Conservation (phyloP, 2,888 invertebrate genomes). For the Meandrusa payeni region DNA sequence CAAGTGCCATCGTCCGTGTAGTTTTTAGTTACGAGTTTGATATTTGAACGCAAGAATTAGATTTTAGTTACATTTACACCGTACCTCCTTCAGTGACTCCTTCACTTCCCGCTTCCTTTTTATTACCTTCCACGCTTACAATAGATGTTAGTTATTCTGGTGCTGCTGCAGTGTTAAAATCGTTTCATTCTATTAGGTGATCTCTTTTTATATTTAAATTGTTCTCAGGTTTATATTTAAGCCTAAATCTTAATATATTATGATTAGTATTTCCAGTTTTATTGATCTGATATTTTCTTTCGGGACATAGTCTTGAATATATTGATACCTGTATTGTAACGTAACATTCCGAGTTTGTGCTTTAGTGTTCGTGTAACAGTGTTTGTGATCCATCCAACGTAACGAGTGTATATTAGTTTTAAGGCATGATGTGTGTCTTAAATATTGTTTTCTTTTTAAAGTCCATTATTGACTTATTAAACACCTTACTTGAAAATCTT, state of each 20-base stretch:
- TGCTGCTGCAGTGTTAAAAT: constrained; percentile 62
- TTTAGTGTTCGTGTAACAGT: constrained; percentile 69
- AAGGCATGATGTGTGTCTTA: constrained; percentile 76
- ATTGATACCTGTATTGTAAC: constrained; percentile 78
- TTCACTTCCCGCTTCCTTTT: constrained; percentile 30
- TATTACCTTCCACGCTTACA: constrained; percentile 28
- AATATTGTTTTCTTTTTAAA: constrained; percentile 36
- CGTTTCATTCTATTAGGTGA: constrained; percentile 57
- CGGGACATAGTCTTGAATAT: constrained; percentile 51
- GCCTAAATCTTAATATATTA: constrained; percentile 60
- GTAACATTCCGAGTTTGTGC: constrained; percentile 78
- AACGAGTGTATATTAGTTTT: constrained; percentile 57
- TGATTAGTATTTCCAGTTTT: constrained; percentile 59
- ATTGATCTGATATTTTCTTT: constrained; percentile 37
- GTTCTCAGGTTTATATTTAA: constrained; percentile 56
- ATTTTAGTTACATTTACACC: constrained; percentile 41
- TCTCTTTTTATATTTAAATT: constrained; percentile 68
- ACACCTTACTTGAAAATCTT: constrained; percentile 28
- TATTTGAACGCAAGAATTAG: constrained; percentile 62
- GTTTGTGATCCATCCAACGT: constrained; percentile 78
- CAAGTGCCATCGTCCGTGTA: constrained; percentile 77
- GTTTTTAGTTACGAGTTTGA: constrained; percentile 64
- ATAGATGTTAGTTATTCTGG: constrained; percentile 56
- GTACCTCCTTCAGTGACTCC: constrained; percentile 26
- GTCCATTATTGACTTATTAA: constrained; percentile 57